Evolutionary conservation across 2,113 vertebrate species (phyloP), one percentile per base, ranked within the genome.

Genomic region (Colinus virginianus): DNA sequence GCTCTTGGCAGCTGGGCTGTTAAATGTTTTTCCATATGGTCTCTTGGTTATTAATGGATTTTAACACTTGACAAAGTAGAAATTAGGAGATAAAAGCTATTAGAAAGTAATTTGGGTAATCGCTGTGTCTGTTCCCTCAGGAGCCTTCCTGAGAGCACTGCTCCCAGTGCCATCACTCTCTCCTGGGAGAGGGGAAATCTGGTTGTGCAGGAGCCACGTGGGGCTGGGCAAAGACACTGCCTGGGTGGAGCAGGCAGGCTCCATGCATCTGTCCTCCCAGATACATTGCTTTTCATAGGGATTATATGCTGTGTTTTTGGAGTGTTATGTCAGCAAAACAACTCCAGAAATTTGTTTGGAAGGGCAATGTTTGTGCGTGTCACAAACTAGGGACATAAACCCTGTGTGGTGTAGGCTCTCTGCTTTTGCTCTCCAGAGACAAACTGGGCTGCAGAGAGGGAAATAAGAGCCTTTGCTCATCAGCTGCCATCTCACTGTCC

Each of bases 1-100:
- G 61, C 93, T 85, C 70, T 93, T 83, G 90, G 89, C 71, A 90
- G 78, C 88, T 72, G 86, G 77, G 70, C 84, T 82, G 74, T 91
- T 95, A 74, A 97, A 85, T 91, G 91, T 90, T 91, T 96, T 97
- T 95, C 49, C 74, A 87, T 71, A 23, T 81, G 95, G 61, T 84
- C 84, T 96, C 82, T 90, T 97, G 96, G 94, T 97, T 88, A 78
- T 97, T 96, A 97, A 96, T 92, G 96, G 93, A 95, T 96, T 94
- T 96, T 82, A 95, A 91, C 83, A 93, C 91, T 97, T 83, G 88
- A 85, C 94, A 95, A 95, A 96, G 84, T 87, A 92, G 83, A 96
- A 93, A 92, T 96, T 93, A 90, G 94, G 55, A 92, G 97, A 97
- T 88, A 97, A 95, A 96, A 94, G 76, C 95, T 94, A 95, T 95